Conservation (phyloP, 2,113 vertebrate species). For the Paradoxurus hermaphroditus region DNA sequence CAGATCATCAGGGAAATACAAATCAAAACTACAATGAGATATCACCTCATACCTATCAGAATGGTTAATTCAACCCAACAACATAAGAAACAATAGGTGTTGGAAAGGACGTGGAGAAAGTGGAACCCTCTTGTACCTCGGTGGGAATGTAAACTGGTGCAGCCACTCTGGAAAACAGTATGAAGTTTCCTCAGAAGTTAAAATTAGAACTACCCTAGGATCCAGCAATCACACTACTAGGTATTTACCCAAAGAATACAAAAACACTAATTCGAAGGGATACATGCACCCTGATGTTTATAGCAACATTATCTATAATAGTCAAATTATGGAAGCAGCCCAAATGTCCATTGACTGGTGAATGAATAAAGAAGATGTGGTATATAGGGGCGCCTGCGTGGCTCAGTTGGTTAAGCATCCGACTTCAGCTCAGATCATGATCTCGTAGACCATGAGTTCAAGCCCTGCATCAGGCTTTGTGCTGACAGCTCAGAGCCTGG, state of each 20-base stretch:
- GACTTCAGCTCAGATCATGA: no score
- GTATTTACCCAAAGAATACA: background rate
- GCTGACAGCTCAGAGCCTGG: no score
- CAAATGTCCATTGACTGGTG: background rate
- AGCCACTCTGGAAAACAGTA: background rate
- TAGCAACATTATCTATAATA: background rate
- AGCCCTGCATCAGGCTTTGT: no score
- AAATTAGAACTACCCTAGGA: background rate
- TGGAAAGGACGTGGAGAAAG: background rate
- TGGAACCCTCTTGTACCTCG: no score
- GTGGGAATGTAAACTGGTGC: background rate
- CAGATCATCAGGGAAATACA: background rate
- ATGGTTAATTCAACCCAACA: background rate
- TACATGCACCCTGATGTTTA: background rate
- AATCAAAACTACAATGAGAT: background rate
- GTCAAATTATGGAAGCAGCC: background rate
- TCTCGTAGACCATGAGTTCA: no score
- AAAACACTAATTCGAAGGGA: background rate
- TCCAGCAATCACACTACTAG: background rate
- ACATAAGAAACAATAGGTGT: background rate
- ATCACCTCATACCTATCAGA: background rate
- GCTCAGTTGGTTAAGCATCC: no score
- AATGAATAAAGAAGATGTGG: background rate
- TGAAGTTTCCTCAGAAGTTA: background rate
- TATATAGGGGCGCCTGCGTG: background rate